These are phyloP conservation scores for Melinaea menophilus DNA, from an alignment of 2,888 invertebrate genomes.

Conservation along the genomic window DNA sequence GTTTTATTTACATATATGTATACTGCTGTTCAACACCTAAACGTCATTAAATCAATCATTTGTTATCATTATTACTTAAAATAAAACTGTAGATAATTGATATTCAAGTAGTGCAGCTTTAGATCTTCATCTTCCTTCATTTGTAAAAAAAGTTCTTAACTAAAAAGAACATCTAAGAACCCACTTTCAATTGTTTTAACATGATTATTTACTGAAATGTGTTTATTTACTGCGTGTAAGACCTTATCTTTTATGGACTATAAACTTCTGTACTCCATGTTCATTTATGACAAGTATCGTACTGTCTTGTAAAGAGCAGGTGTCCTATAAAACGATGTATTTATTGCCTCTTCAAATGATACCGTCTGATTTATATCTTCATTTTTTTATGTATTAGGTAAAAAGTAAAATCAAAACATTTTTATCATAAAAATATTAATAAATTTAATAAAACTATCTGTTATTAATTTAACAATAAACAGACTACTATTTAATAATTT, in stretches of 20 bases:
- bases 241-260: constrained; percentile 51
- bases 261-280: constrained; percentile 33
- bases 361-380: constrained; percentile 37
- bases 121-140: background rate
- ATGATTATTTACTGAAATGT: constrained; percentile 22
- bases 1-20: too few relatives aligned
- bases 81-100: too few relatives aligned
- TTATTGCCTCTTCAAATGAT: constrained; percentile 37
- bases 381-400: constrained; percentile 3
- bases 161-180: background rate
- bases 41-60: too few relatives aligned
- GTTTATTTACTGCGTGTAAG: constrained; percentile 39
- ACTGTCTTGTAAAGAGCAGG: constrained; percentile 39
- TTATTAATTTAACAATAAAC: too few relatives aligned
- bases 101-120: too few relatives aligned
- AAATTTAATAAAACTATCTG: too few relatives aligned
- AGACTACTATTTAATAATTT: too few relatives aligned
- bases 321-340: constrained; percentile 42
- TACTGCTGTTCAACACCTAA: too few relatives aligned
- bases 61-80: too few relatives aligned
- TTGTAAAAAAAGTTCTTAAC: constrained; percentile 5
- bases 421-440: too few relatives aligned
- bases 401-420: too few relatives aligned
- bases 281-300: constrained; percentile 30
- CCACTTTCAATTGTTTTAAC: constrained; percentile 1